Evolutionary conservation across 1,140 invertebrate genomes (phyloP).

Genomic region (Schlechtendalia chinensis): DNA sequence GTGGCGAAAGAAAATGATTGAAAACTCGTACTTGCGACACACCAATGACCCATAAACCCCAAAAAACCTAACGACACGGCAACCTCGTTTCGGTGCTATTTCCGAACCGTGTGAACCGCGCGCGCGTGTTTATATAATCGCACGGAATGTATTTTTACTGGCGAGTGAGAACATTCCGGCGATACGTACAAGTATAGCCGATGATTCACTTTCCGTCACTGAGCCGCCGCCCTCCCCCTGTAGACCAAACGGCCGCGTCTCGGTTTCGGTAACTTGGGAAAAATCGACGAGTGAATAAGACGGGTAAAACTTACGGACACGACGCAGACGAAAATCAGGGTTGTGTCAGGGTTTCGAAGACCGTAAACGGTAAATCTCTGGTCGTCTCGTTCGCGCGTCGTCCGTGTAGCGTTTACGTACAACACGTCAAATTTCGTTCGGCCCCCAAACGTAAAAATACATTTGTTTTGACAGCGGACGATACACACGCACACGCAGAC

Average conservation of each 20-base stretch:
- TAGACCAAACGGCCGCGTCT: neutral
- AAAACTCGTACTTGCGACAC: conserved; percentile 3
- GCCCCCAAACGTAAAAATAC: neutral
- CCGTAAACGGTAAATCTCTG: too few species aligned
- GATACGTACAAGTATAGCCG: neutral
- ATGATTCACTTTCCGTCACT: conserved; percentile 2
- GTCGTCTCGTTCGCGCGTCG: too few species aligned
- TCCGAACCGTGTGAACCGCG: conserved; percentile 1
- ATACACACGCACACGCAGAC: too few species aligned
- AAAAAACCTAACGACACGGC: neutral
- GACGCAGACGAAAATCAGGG: too few species aligned
- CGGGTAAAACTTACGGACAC: too few species aligned
- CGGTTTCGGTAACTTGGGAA: too few species aligned
- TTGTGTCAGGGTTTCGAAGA: too few species aligned
- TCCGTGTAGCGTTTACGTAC: too few species aligned
- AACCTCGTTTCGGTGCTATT: conserved; percentile 12
- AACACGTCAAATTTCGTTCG: conserved; percentile 2
- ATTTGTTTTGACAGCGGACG: too few species aligned
- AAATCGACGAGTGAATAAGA: too few species aligned
- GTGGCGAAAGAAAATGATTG: too few species aligned
- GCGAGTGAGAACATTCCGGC: conserved; percentile 14
- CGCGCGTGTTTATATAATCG: conserved; percentile 2
- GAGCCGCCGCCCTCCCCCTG: neutral
- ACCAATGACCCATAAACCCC: conserved; percentile 42
- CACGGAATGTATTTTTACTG: conserved; percentile 20